phyloP scores from a whole-genome alignment of 2,888 invertebrate species.

The Papilio gigon region DNA sequence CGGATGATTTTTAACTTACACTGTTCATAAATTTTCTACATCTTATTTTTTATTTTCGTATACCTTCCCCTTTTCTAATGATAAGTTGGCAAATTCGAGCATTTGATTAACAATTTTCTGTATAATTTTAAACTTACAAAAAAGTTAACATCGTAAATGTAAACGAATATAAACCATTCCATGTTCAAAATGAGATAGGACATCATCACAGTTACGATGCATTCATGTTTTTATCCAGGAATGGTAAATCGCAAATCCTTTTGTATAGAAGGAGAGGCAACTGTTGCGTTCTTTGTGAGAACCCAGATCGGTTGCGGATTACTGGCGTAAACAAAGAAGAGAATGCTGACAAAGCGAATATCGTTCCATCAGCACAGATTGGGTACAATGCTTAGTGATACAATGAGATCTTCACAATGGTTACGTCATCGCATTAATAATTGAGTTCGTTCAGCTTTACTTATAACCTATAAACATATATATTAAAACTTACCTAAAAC shows the following conservation, averaged over 20 bases:
- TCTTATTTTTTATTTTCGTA: neutral
- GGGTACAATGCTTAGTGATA: slow-evolving; percentile 34
- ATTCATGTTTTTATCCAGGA: slow-evolving; percentile 4
- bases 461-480: slow-evolving; percentile 7
- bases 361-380: slow-evolving; percentile 27
- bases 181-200: neutral
- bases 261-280: slow-evolving; percentile 25
- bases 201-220: neutral
- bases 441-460: slow-evolving; percentile 12
- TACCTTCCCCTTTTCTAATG: too few relatives aligned
- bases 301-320: slow-evolving; percentile 30
- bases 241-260: slow-evolving; percentile 3
- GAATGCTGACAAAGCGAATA: slow-evolving; percentile 36
- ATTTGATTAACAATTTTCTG: too few relatives aligned
- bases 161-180: neutral
- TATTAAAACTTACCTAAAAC: neutral
- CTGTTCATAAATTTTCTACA: too few relatives aligned
- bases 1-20: too few relatives aligned
- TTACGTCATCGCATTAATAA: slow-evolving; percentile 19
- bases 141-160: neutral
- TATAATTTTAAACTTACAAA: too few relatives aligned
- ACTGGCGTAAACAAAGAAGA: slow-evolving; percentile 35
- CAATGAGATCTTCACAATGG: slow-evolving; percentile 30
- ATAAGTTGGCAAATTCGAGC: too few relatives aligned
- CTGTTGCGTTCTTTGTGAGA: slow-evolving; percentile 36